Percentiles rank a stretch among this genome's conserved stretches.
These are phyloP conservation scores for Cynoglossus semilaevis DNA, from an alignment of 2,113 vertebrate genomes.

Conservation along the genomic window DNA sequence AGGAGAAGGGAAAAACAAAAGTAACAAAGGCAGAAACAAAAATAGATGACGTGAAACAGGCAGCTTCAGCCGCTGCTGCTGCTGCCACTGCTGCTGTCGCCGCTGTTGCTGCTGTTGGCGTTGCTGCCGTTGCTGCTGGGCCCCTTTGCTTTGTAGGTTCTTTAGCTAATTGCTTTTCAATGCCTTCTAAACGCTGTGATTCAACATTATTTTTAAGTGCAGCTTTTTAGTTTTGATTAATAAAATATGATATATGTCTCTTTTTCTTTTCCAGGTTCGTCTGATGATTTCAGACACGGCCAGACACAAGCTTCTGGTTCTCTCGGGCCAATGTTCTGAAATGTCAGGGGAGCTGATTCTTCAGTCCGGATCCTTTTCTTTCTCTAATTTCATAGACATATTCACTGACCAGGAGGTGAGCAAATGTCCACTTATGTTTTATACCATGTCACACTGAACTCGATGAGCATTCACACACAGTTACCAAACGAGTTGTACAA, in stretches of 20 bases:
- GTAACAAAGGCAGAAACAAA: constrained; percentile 83
- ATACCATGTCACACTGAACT: neutral
- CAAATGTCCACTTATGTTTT: neutral
- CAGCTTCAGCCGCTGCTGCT: constrained; percentile 44
- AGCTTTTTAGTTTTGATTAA: too few relatives aligned
- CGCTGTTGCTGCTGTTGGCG: constrained; percentile 49
- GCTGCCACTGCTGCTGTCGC: constrained; percentile 28
- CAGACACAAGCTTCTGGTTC: constrained; percentile 90
- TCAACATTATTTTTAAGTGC: too few relatives aligned
- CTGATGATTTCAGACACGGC: constrained; percentile 94
- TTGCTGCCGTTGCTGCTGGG: neutral
- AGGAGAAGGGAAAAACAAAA: constrained; percentile 87
- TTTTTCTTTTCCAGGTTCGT: constrained; percentile 79
- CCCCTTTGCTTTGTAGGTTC: constrained; percentile 32
- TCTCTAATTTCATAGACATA: constrained; percentile 96
- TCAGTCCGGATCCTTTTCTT: constrained; percentile 94
- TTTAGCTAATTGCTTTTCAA: constrained; percentile 9
- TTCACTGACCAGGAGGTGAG: constrained; percentile 96
- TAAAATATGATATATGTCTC: neutral
- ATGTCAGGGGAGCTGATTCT: constrained; percentile 95
- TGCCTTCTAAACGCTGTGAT: too few relatives aligned
- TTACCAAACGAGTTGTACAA: too few relatives aligned
- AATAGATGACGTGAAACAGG: constrained; percentile 60
- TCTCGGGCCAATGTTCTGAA: constrained; percentile 93
- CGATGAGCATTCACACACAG: neutral